These are phyloP conservation scores for Cosmia pyralina DNA, from an alignment of 2,888 invertebrate genomes.

Conservation along the genomic window DNA sequence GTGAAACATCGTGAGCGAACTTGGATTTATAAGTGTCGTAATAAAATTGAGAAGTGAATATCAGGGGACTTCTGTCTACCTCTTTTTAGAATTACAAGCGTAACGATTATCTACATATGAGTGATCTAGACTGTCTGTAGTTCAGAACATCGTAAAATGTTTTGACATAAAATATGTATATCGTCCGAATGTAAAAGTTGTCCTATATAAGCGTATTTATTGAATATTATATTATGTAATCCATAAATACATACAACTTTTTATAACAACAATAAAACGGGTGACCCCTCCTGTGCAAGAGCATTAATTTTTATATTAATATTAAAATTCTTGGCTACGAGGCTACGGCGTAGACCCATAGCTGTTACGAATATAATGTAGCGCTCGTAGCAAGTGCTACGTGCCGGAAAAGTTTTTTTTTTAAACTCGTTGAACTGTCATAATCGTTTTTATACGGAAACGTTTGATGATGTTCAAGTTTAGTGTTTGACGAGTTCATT, in stretches of 20 bases:
- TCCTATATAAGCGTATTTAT: constrained; percentile 8
- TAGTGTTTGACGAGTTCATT: constrained; percentile 11
- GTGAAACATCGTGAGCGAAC: neutral
- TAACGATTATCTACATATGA: neutral
- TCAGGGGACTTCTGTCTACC: neutral
- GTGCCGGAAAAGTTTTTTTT: constrained; percentile 29
- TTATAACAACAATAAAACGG: constrained; percentile 26
- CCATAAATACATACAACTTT: constrained; percentile 31
- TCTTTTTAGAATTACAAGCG: neutral
- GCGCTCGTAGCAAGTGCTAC: constrained; percentile 54
- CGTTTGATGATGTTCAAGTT: constrained; percentile 21
- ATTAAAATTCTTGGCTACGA: constrained; percentile 29
- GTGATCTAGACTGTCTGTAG: neutral
- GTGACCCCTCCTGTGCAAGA: constrained; percentile 27
- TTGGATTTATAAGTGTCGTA: too few relatives aligned
- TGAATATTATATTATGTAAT: constrained; percentile 30
- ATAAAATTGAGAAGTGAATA: too few relatives aligned
- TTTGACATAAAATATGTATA: constrained; percentile 38
- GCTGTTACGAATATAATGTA: constrained; percentile 46
- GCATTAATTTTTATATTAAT: constrained; percentile 30
- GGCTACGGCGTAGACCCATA: constrained; percentile 43
- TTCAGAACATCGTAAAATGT: constrained; percentile 38
- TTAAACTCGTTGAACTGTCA: constrained; percentile 23
- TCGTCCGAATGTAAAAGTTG: constrained; percentile 38
- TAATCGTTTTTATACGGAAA: constrained; percentile 39